Conservation (phyloP, 2,888 invertebrate species). For the Harpalus rubripes region DNA sequence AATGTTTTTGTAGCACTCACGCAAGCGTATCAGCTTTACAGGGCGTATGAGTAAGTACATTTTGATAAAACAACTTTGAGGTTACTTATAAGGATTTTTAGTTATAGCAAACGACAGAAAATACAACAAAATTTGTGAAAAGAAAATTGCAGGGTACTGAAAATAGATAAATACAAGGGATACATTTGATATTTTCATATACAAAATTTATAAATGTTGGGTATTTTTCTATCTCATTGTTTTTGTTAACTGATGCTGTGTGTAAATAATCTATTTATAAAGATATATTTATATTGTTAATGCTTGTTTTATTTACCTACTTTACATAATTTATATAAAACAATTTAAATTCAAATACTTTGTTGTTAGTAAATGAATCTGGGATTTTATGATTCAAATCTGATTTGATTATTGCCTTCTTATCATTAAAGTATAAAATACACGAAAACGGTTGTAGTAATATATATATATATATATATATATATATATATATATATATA, state of each 20-base stretch:
- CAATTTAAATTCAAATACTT: not conserved
- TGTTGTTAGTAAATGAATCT: not conserved
- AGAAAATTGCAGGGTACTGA: not conserved
- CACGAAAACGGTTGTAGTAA: too few species aligned
- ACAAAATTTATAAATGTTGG: not conserved
- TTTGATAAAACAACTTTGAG: not conserved
- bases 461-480: too few species aligned
- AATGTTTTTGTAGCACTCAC: conserved; percentile 94
- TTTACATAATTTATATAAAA: not conserved
- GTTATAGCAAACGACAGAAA: conserved; percentile 10
- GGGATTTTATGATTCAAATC: too few species aligned
- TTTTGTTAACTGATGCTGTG: not conserved
- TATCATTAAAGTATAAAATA: too few species aligned
- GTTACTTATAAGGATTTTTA: not conserved
- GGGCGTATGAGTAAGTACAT: conserved; percentile 79
- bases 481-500: too few species aligned
- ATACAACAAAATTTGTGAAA: not conserved
- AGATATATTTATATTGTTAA: not conserved
- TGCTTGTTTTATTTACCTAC: not conserved
- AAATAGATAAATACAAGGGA: not conserved
- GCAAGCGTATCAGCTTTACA: conserved; percentile 87
- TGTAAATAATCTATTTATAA: conserved; percentile 1
- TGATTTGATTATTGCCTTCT: too few species aligned
- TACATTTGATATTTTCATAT: not conserved
- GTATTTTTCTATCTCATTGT: not conserved